phyloP scores from a whole-genome alignment of 2,113 vertebrate species.

The Pontoporia blainvillei region DNA sequence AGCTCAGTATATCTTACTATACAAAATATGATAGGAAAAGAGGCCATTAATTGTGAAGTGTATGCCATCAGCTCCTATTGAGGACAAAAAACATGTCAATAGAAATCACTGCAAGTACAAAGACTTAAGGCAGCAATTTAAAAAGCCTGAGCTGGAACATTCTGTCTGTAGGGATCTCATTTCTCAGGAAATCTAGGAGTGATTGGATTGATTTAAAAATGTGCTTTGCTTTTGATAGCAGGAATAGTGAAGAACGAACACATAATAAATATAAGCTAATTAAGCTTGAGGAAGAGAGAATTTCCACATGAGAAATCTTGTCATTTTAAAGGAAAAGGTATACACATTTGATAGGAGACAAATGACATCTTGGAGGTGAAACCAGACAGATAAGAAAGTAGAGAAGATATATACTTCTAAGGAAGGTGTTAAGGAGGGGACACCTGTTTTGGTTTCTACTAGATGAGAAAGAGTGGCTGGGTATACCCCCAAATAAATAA shows the following conservation, averaged over 20 bases:
- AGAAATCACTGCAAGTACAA: background rate
- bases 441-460: background rate
- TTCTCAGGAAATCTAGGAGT: background rate
- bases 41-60: constrained; percentile 33
- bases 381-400: background rate
- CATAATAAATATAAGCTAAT: constrained; percentile 1
- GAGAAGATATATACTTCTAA: background rate
- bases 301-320: background rate
- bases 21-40: background rate
- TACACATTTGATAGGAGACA: background rate
- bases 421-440: background rate
- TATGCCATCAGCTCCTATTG: background rate
- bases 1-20: background rate
- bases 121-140: background rate
- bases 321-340: background rate
- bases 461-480: background rate
- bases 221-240: background rate
- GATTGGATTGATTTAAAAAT: background rate
- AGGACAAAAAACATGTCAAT: constrained; percentile 21
- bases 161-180: background rate
- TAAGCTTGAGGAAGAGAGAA: background rate
- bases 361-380: background rate
- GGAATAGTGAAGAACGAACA: background rate
- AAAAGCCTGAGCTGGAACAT: background rate
- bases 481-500: background rate